These are phyloP conservation scores for Pecten maximus DNA, from an alignment of 2,888 invertebrate genomes.

Conservation along the genomic window DNA sequence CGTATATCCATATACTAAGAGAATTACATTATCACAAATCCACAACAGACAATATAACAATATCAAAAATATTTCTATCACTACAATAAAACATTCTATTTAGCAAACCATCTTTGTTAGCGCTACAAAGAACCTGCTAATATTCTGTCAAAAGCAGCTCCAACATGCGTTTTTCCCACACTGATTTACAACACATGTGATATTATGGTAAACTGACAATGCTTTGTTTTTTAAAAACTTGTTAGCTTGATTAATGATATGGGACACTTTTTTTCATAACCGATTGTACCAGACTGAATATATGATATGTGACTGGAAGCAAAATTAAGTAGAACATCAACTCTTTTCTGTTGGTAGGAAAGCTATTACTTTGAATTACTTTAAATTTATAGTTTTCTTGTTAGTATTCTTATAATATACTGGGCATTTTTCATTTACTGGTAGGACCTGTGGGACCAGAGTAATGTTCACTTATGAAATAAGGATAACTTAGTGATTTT, in stretches of 20 bases:
- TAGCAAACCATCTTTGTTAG: background rate
- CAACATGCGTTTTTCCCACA: background rate
- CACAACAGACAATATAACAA: constrained; percentile 29
- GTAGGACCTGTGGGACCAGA: no score
- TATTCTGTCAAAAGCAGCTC: background rate
- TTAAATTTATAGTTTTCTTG: no score
- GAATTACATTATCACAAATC: background rate
- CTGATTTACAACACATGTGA: background rate
- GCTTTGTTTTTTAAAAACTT: background rate
- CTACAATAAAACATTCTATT: constrained; percentile 7
- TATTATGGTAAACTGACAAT: background rate
- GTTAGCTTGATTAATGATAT: background rate
- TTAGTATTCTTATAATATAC: no score
- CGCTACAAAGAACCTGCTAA: background rate
- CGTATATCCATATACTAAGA: background rate
- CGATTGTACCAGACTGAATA: background rate
- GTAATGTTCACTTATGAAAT: no score
- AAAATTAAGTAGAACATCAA: constrained; percentile 2
- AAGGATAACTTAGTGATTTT: no score
- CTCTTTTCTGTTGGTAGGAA: background rate
- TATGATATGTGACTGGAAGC: background rate
- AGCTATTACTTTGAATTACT: no score
- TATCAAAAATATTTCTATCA: constrained; percentile 26
- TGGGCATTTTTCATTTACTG: no score
- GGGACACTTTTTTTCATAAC: background rate